phyloP scores from a whole-genome alignment of 2,888 invertebrate genomes.

The Pachycephus smyrnensis region DNA sequence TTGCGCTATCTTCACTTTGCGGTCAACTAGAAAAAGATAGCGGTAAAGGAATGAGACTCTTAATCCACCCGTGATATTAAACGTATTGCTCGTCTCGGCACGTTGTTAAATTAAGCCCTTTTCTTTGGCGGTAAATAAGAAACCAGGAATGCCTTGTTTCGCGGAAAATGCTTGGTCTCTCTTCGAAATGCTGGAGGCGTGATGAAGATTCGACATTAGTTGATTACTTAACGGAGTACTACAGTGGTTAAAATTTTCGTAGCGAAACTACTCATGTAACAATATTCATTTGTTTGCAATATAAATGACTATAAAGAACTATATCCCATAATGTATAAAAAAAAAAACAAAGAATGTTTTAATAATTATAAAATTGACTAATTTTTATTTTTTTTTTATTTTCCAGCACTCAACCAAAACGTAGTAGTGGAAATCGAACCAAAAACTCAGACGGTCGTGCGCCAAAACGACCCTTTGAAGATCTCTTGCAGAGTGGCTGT shows the following conservation, averaged over 20 bases:
- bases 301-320: neutral
- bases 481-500: slow-evolving; percentile 73
- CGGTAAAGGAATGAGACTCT: too few species aligned
- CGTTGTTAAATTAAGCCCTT: too few species aligned
- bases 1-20: slow-evolving; percentile 22
- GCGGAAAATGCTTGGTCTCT: too few species aligned
- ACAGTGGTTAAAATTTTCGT: neutral
- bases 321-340: neutral
- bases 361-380: neutral
- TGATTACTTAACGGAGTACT: too few species aligned
- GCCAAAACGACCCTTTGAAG: slow-evolving; percentile 71
- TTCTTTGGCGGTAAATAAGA: too few species aligned
- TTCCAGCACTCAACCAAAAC: slow-evolving; percentile 16
- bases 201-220: too few species aligned
- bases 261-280: neutral
- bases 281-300: neutral
- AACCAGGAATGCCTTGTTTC: too few species aligned
- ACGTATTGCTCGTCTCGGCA: too few species aligned
- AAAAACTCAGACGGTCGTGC: slow-evolving; percentile 69
- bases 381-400: neutral
- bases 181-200: too few species aligned
- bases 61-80: too few species aligned
- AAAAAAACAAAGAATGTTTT: neutral
- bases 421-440: slow-evolving; percentile 54
- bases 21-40: too few species aligned